Percentiles rank a stretch among this genome's conserved stretches.
Evolutionary conservation across 2,797 vertebrate species (phyloP).

Genomic region (Bovichtus diacanthus): DNA sequence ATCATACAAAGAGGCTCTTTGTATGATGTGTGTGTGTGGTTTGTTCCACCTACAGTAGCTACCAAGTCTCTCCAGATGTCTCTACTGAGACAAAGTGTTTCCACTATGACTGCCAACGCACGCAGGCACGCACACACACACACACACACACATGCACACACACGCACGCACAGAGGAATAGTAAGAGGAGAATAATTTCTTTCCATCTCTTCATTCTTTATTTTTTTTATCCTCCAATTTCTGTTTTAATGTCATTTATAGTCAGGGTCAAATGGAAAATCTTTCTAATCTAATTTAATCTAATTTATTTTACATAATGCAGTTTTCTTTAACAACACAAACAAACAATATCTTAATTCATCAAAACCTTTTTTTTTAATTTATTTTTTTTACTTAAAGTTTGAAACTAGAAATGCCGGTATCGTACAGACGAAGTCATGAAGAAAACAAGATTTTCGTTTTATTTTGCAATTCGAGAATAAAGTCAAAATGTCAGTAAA

Average conservation of each 20-base stretch:
- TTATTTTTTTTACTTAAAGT: not conserved
- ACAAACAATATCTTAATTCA: not conserved
- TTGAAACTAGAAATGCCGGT: not conserved
- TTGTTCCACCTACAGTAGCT: conserved; percentile 66
- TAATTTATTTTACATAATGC: not conserved
- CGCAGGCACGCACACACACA: conserved; percentile 11
- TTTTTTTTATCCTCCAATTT: not conserved
- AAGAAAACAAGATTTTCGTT: no score
- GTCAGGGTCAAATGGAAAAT: not conserved
- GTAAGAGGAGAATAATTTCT: not conserved
- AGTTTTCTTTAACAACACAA: not conserved
- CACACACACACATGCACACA: conserved; percentile 8
- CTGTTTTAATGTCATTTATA: not conserved
- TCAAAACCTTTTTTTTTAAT: not conserved
- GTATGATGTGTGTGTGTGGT: conserved; percentile 28
- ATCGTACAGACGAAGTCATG: no score
- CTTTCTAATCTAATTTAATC: not conserved
- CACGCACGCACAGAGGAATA: conserved; percentile 1
- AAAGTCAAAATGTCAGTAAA: no score
- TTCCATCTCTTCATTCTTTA: not conserved
- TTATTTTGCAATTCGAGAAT: no score
- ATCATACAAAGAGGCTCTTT: conserved; percentile 65
- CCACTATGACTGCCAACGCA: conserved; percentile 49
- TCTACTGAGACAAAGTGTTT: conserved; percentile 55
- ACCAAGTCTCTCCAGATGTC: conserved; percentile 66